phyloP scores from a whole-genome alignment of 2,888 invertebrate genomes.

The Venustoraphidia nigricollis region DNA sequence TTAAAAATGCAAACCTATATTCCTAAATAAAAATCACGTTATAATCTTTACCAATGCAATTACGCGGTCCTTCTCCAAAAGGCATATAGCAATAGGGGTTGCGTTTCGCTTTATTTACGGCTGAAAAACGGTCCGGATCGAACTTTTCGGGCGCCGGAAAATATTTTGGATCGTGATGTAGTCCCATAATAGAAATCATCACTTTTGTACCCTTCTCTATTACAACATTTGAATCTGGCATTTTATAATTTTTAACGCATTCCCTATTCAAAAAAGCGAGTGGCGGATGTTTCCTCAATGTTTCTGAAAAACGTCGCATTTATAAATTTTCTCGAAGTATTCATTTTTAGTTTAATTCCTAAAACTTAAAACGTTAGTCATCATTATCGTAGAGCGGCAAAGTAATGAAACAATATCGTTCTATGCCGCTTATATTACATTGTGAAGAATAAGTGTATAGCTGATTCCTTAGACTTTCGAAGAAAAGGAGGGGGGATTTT shows the following conservation, averaged over 20 bases:
- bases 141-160: constrained; percentile 28
- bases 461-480: too few species aligned
- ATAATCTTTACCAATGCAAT: constrained; percentile 24
- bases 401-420: too few species aligned
- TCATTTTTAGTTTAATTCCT: too few species aligned
- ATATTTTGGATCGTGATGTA: constrained; percentile 27
- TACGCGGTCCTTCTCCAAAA: constrained; percentile 26
- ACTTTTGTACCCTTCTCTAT: constrained; percentile 24
- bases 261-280: constrained; percentile 25
- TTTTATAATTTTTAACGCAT: constrained; percentile 23
- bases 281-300: constrained; percentile 28
- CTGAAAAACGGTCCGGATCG: constrained; percentile 27
- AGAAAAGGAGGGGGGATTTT: too few species aligned
- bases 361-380: too few species aligned
- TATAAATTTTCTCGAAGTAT: too few species aligned
- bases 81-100: constrained; percentile 21
- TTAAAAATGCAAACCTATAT: too few species aligned
- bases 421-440: too few species aligned
- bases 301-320: constrained; percentile 14
- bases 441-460: too few species aligned
- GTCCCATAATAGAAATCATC: constrained; percentile 24
- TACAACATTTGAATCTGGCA: constrained; percentile 21
- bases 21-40: too few species aligned
- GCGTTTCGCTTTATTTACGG: constrained; percentile 17
- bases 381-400: too few species aligned